Base-by-base conservation (phyloP, 1,140 invertebrate genomes). In the Mesaphorura yosii region DNA sequence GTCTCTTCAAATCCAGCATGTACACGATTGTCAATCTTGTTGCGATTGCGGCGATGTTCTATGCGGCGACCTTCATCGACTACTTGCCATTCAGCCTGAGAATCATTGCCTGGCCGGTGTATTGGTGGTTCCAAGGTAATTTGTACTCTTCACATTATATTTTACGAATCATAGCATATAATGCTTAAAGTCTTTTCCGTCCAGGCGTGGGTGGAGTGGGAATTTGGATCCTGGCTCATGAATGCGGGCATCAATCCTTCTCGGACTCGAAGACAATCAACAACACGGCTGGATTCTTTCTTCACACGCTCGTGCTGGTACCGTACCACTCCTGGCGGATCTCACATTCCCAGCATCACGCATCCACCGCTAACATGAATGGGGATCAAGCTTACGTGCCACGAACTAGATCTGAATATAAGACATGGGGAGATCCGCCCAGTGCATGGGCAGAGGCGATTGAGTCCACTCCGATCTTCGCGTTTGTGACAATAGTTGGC, bases 291-390 rank as follows among this genome's bases (percentile, higher is more conserved):
- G 46, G 46, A 29, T 48, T 48, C 28, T 5, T 48, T 29, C 46
- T 48, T 15, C 46, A 48, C 27, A 48, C 46, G 19, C 46, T 48
- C 27, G 46, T 48, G 10, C 19, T 41, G 6, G 40, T 41, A 6
- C 44, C 44, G 7, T 46, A 46, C 44, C 44, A 46, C 19, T 27
- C 44, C 19, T 46, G 44, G 44, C 6, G 44, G 15, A 46, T 46
- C 22, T 46, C 44, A 17, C 44, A 46, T 46, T 12, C 44, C 15
- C 44, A 46, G 44, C 44, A 46, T 26, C 44, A 46, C 28, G 44
- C 44, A 12, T 12, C 12, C 19, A 46, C 44, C 5, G 44, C 44
- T 7, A 6, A 46, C 19, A 46, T 27, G 7, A 27, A 10, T 7
- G 14, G 10, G 12, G 44, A 46, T 19, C 44, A 46, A 46, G 44